phyloP scores from a whole-genome alignment of 2,888 invertebrate species.

The Meghimatium bilineatum region DNA sequence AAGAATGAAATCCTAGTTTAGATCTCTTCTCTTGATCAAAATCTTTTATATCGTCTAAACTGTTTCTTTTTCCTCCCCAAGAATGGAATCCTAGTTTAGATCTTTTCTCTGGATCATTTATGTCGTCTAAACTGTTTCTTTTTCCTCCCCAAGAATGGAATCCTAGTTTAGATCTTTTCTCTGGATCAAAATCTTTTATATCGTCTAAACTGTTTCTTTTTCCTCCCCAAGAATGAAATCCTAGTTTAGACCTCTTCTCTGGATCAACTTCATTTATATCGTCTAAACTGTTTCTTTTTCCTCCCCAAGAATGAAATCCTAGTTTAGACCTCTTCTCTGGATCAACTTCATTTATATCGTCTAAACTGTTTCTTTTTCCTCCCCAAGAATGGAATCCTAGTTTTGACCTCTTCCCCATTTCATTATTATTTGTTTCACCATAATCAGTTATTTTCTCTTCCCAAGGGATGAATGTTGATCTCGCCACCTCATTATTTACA shows the following conservation, averaged over 20 bases:
- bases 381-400: no score
- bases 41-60: background rate
- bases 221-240: slow-evolving; percentile 23
- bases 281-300: background rate
- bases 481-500: no score
- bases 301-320: slow-evolving; percentile 32
- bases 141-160: slow-evolving; percentile 22
- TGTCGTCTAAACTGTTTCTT: background rate
- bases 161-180: background rate
- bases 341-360: background rate
- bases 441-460: no score
- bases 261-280: no score
- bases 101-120: slow-evolving; percentile 2
- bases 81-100: slow-evolving; percentile 13
- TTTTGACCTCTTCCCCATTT: no score
- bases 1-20: slow-evolving; percentile 7
- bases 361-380: background rate
- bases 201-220: background rate
- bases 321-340: background rate
- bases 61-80: slow-evolving; percentile 16
- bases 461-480: no score
- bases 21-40: background rate
- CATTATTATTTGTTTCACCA: no score
- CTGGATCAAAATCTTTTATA: background rate
- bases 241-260: slow-evolving; percentile 5